Evolutionary conservation across 1,140 invertebrate genomes (phyloP).

Genomic region (Tribolium castaneum): DNA sequence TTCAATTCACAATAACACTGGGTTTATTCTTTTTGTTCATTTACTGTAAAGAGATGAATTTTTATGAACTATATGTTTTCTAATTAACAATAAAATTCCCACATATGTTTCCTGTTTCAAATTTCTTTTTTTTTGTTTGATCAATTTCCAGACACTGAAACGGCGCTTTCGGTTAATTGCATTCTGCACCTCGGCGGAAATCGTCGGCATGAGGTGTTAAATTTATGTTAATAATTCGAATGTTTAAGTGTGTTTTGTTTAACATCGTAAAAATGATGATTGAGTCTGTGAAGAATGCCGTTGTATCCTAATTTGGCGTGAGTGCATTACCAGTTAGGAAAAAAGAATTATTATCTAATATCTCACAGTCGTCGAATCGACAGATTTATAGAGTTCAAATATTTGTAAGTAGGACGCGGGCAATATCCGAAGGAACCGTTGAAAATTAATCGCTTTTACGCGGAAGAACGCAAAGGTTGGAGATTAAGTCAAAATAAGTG

Average conservation of each 20-base stretch:
- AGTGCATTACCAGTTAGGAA: conserved; percentile 17
- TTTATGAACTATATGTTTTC: not conserved
- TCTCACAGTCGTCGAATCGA: conserved; percentile 14
- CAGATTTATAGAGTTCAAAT: conserved; percentile 22
- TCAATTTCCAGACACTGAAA: not conserved
- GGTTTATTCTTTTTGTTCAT: not conserved
- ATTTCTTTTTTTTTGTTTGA: not conserved
- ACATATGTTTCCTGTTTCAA: not conserved
- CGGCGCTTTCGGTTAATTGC: not conserved
- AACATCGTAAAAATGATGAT: conserved; percentile 4
- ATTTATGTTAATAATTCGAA: not conserved
- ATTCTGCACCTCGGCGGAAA: not conserved
- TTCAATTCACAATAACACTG: not conserved
- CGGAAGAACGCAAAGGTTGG: not conserved
- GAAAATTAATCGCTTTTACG: conserved; percentile 1
- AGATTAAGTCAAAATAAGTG: conserved; percentile 3
- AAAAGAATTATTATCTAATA: conserved; percentile 31
- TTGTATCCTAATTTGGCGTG: conserved; percentile 16
- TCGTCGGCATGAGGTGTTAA: not conserved
- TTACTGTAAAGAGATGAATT: not conserved
- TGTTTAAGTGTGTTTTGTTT: not conserved
- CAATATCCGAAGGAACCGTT: conserved; percentile 21
- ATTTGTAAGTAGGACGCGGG: conserved; percentile 17
- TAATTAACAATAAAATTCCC: not conserved
- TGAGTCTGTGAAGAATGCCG: not conserved